Evolutionary conservation across 2,888 invertebrate genomes (phyloP).

Genomic region (Eristalinus aeneus): DNA sequence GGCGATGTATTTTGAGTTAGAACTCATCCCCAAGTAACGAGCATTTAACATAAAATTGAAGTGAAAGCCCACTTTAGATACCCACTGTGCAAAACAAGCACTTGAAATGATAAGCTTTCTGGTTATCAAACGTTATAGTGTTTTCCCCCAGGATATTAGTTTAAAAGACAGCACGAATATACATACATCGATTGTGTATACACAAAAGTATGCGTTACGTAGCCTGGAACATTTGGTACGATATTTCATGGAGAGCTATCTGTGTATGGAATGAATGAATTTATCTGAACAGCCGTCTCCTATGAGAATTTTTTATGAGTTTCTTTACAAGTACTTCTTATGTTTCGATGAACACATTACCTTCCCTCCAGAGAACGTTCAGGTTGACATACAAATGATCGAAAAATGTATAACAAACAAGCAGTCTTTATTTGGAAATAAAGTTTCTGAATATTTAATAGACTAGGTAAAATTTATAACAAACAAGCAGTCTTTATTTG

Average conservation of each 20-base stretch:
- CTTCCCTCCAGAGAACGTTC: not conserved
- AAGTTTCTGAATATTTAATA: too few relatives aligned
- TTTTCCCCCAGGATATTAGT: not conserved
- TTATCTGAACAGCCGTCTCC: not conserved
- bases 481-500: too few relatives aligned
- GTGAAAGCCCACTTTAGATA: not conserved
- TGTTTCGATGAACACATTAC: not conserved
- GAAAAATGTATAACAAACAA: too few relatives aligned
- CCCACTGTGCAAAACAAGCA: not conserved
- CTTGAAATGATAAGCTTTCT: not conserved
- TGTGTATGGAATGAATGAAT: not conserved
- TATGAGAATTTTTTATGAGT: not conserved
- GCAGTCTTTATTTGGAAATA: too few relatives aligned
- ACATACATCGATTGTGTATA: not conserved
- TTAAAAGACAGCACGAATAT: not conserved
- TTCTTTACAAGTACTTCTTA: not conserved
- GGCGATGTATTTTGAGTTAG: too few relatives aligned
- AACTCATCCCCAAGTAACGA: too few relatives aligned
- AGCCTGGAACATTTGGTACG: not conserved
- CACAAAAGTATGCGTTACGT: not conserved
- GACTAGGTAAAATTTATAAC: too few relatives aligned
- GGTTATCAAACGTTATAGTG: not conserved
- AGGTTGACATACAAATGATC: too few relatives aligned
- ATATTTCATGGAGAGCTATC: not conserved
- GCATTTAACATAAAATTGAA: not conserved